Conservation (phyloP, 2,113 vertebrate genomes). For the Chlorocebus sabaeus region DNA sequence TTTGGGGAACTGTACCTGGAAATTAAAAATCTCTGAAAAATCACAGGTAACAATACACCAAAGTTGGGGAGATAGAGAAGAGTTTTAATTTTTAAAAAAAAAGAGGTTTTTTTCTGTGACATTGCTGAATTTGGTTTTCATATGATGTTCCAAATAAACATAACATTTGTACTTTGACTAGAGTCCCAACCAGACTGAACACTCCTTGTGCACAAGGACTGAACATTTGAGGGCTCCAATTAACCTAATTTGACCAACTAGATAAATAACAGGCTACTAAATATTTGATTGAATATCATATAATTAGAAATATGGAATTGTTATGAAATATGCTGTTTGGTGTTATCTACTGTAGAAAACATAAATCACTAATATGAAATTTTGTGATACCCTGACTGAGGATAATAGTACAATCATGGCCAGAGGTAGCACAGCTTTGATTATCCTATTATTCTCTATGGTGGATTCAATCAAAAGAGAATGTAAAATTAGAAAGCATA, state of each 20-base stretch:
- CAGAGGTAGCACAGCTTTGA: neutral
- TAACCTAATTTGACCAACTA: neutral
- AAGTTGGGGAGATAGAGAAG: neutral
- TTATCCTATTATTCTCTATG: slow-evolving; percentile 3
- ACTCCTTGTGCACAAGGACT: neutral
- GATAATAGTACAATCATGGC: neutral
- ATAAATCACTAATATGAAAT: slow-evolving; percentile 3
- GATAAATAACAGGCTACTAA: neutral
- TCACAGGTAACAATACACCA: neutral
- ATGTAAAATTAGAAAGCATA: slow-evolving; percentile 24
- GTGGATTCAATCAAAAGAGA: neutral
- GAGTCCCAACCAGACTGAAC: neutral
- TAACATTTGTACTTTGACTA: neutral
- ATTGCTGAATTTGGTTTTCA: neutral
- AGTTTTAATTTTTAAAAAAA: neutral
- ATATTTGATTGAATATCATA: neutral
- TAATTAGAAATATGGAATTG: neutral
- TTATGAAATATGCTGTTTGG: neutral
- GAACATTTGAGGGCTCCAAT: neutral
- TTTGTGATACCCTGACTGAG: neutral
- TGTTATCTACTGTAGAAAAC: neutral
- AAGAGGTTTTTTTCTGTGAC: neutral
- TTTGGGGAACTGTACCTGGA: neutral
- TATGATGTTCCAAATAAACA: neutral
- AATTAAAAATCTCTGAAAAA: neutral